Conservation (phyloP, 2,888 invertebrate species). For the Belgica antarctica region DNA sequence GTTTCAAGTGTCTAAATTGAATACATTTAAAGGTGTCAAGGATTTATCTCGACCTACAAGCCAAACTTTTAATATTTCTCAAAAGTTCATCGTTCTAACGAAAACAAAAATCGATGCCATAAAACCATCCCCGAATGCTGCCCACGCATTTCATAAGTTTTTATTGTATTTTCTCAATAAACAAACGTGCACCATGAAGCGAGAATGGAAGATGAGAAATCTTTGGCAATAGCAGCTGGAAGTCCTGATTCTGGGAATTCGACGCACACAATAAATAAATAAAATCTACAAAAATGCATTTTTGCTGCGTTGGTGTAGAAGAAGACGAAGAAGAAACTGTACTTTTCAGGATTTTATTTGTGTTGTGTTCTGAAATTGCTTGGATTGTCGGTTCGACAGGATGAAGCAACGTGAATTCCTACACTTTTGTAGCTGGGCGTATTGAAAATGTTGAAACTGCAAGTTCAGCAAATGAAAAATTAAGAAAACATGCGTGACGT, state of each 20-base stretch:
- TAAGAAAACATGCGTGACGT: not conserved
- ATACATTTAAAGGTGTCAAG: constrained; percentile 5
- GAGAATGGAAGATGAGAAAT: constrained; percentile 35
- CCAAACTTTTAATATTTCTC: not conserved
- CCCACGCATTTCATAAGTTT: not conserved
- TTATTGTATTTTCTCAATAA: constrained; percentile 31
- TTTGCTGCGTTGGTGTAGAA: constrained; percentile 2
- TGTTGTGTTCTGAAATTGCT: too few species aligned
- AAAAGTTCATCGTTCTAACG: not conserved
- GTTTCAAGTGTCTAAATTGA: not conserved
- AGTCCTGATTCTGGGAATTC: constrained; percentile 39
- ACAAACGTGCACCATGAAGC: constrained; percentile 26
- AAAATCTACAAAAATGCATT: constrained; percentile 33
- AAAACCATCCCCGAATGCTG: constrained; percentile 18
- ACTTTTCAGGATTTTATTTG: too few species aligned
- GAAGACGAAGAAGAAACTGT: constrained; percentile 36
- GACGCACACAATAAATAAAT: constrained; percentile 38
- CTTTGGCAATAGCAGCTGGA: constrained; percentile 43
- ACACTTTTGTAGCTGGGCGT: too few species aligned
- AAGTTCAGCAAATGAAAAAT: not conserved
- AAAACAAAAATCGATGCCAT: not conserved
- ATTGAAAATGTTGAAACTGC: too few species aligned
- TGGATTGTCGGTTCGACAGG: too few species aligned
- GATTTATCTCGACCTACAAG: not conserved
- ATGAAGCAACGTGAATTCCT: too few species aligned